These are phyloP conservation scores for Rhinichthys osculus DNA, from an alignment of 2,797 vertebrate species.

Conservation along the genomic window DNA sequence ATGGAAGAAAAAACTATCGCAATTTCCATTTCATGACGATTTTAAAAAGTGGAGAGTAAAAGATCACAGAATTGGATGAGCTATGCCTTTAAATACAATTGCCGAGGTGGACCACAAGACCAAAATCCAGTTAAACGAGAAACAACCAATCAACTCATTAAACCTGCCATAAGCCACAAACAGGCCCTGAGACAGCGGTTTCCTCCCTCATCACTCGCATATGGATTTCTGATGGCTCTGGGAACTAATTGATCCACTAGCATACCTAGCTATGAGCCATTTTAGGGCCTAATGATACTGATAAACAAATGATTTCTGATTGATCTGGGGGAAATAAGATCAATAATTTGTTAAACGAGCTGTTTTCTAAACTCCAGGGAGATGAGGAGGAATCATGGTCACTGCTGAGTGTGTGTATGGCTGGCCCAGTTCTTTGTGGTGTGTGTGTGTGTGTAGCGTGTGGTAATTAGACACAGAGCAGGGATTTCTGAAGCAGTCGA, in stretches of 20 bases:
- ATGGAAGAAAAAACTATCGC: not conserved
- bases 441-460: slow-evolving; percentile 20
- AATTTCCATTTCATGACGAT: not conserved
- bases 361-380: slow-evolving; percentile 19
- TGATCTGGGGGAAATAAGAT: slow-evolving; percentile 28
- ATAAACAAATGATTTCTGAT: slow-evolving; percentile 28
- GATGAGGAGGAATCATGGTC: slow-evolving; percentile 21
- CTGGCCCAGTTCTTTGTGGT: not conserved
- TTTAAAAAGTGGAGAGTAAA: not conserved
- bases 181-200: slow-evolving; percentile 44
- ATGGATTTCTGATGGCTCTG: slow-evolving; percentile 47
- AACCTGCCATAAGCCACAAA: slow-evolving; percentile 34
- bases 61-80: not conserved
- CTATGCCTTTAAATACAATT: not conserved
- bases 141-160: slow-evolving; percentile 39
- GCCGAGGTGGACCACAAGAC: not conserved
- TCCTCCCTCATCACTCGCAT: slow-evolving; percentile 24
- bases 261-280: slow-evolving; percentile 1
- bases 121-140: slow-evolving; percentile 35
- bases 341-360: slow-evolving; percentile 44
- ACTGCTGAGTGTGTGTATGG: not conserved
- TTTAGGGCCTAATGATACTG: slow-evolving; percentile 7
- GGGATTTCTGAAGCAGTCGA: slow-evolving; percentile 40
- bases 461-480: slow-evolving; percentile 44
- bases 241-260: slow-evolving; percentile 42